Percentiles rank a stretch among this genome's conserved stretches.
Conservation (phyloP, 2,888 invertebrate genomes). For the Amorpha juglandis region DNA sequence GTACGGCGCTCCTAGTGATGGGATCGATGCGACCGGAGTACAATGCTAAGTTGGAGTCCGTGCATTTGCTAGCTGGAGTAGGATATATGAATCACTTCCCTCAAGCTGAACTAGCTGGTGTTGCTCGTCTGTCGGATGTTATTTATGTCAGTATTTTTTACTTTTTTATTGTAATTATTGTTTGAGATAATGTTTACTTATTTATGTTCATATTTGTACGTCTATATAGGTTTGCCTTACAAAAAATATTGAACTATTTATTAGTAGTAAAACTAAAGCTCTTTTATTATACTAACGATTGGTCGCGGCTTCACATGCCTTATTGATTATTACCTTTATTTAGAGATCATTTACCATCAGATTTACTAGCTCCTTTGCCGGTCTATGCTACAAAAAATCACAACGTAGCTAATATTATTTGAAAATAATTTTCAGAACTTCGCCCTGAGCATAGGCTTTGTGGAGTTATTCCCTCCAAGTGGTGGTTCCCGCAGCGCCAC, state of each 20-base stretch:
- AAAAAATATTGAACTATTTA: too few relatives aligned
- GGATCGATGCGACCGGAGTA: constrained; percentile 61
- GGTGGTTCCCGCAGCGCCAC: not conserved
- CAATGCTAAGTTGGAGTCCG: constrained; percentile 62
- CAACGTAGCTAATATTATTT: too few relatives aligned
- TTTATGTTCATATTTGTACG: too few relatives aligned
- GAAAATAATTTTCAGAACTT: constrained; percentile 42
- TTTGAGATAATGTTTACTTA: constrained; percentile 6
- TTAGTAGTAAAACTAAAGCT: too few relatives aligned
- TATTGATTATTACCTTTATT: too few relatives aligned
- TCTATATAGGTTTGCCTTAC: too few relatives aligned
- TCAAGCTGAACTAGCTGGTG: constrained; percentile 36
- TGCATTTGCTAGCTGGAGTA: constrained; percentile 65
- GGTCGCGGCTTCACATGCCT: too few relatives aligned
- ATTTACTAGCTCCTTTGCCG: too few relatives aligned
- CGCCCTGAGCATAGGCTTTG: constrained; percentile 44
- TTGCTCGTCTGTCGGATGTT: constrained; percentile 47
- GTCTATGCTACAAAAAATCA: too few relatives aligned
- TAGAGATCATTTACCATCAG: too few relatives aligned
- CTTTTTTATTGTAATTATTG: constrained; percentile 29
- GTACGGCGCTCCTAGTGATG: constrained; percentile 62
- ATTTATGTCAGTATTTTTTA: constrained; percentile 59
- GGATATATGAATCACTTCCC: constrained; percentile 64
- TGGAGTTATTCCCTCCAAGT: constrained; percentile 53
- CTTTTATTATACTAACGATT: too few relatives aligned